Evolutionary conservation across 2,888 invertebrate genomes (phyloP).

Genomic region (Melieria picta): DNA sequence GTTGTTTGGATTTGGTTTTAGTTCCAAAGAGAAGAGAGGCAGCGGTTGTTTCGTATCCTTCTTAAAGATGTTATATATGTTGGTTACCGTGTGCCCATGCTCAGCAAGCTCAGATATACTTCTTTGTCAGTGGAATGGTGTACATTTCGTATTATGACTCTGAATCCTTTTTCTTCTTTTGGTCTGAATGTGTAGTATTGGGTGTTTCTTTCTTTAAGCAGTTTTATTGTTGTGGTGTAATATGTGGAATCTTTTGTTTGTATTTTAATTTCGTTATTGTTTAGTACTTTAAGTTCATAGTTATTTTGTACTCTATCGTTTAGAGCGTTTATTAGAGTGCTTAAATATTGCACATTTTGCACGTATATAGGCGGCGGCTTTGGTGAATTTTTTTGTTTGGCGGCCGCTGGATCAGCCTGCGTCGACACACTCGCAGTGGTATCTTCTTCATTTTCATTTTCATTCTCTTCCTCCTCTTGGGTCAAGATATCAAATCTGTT

Average conservation of each 20-base stretch:
- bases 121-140: constrained; percentile 23
- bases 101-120: constrained; percentile 18
- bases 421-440: no score
- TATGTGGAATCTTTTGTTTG: constrained; percentile 9
- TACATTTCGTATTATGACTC: constrained; percentile 26
- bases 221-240: constrained; percentile 18
- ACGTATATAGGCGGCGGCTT: constrained; percentile 21
- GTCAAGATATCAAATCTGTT: background rate
- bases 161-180: constrained; percentile 14
- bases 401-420: no score
- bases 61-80: constrained; percentile 15
- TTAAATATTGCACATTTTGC: constrained; percentile 15
- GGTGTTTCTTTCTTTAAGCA: constrained; percentile 20
- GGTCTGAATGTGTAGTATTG: background rate
- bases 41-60: constrained; percentile 18
- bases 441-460: no score
- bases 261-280: constrained; percentile 18
- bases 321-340: constrained; percentile 11
- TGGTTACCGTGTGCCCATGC: constrained; percentile 18
- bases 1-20: constrained; percentile 27
- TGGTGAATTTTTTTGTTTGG: no score
- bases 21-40: constrained; percentile 24
- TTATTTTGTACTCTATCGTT: constrained; percentile 4
- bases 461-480: no score
- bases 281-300: constrained; percentile 17